Percentiles rank a stretch among this genome's conserved stretches.
These are phyloP conservation scores for Lateolabrax maculatus DNA, from an alignment of 2,797 vertebrate genomes.

Conservation along the genomic window DNA sequence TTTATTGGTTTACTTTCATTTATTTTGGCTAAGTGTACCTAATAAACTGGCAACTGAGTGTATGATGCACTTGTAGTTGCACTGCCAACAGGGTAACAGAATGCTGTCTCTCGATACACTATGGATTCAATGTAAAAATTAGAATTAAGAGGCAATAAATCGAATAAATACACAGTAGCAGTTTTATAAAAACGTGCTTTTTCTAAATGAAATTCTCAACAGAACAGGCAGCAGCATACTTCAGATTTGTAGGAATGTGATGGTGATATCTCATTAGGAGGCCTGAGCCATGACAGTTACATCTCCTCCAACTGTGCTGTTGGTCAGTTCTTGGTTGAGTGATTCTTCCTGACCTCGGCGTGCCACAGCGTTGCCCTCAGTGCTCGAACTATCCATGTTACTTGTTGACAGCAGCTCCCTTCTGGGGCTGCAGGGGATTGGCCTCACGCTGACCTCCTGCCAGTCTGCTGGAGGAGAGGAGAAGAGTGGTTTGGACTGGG, in stretches of 20 bases:
- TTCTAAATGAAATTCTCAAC: slow-evolving; percentile 1
- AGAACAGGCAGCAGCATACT: slow-evolving; percentile 11
- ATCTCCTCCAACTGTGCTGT: slow-evolving; percentile 64
- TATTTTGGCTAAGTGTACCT: neutral
- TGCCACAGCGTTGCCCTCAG: slow-evolving; percentile 73
- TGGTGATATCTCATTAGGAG: slow-evolving; percentile 63
- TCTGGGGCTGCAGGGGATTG: slow-evolving; percentile 70
- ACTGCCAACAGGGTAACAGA: neutral
- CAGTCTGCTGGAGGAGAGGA: slow-evolving; percentile 66
- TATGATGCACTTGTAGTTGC: neutral
- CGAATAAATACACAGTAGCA: neutral
- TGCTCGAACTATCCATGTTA: slow-evolving; percentile 74
- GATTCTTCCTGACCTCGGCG: slow-evolving; percentile 78
- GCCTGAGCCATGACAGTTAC: slow-evolving; percentile 59
- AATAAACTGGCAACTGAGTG: neutral
- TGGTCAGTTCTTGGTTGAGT: slow-evolving; percentile 71
- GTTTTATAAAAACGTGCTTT: neutral
- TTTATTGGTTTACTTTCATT: too few species aligned
- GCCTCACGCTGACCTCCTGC: slow-evolving; percentile 81
- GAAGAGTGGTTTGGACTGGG: slow-evolving; percentile 47
- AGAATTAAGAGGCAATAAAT: neutral
- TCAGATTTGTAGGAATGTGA: slow-evolving; percentile 32
- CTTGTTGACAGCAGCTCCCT: slow-evolving; percentile 81
- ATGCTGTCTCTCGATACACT: neutral
- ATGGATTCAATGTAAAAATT: neutral